These are phyloP conservation scores for Platyscapa corneri DNA, from an alignment of 1,140 invertebrate species.

Conservation along the genomic window DNA sequence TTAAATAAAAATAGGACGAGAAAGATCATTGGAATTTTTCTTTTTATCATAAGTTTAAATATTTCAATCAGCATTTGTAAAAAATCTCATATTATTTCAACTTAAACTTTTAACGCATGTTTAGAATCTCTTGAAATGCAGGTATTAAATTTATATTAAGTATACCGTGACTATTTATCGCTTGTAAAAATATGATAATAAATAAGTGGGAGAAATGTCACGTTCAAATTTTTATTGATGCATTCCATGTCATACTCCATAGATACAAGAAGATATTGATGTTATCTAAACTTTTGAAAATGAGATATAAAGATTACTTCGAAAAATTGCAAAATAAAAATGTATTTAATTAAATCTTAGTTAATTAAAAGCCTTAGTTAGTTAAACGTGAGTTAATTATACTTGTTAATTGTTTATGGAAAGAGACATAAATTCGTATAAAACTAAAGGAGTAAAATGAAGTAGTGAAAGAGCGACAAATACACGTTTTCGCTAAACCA, in stretches of 20 bases:
- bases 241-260: background rate
- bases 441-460: too few species aligned
- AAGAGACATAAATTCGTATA: background rate
- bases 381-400: background rate
- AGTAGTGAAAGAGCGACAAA: too few species aligned
- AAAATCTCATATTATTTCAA: background rate
- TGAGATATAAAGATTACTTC: background rate
- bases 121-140: background rate
- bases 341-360: too few species aligned
- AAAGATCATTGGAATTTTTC: too few species aligned
- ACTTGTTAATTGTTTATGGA: background rate
- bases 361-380: too few species aligned
- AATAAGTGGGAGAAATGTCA: background rate
- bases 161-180: background rate
- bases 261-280: background rate
- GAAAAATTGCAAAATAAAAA: too few species aligned
- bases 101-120: too few species aligned
- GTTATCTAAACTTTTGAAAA: background rate
- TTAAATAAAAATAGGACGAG: too few species aligned
- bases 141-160: background rate
- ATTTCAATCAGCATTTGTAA: background rate
- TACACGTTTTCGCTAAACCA: background rate
- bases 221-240: background rate
- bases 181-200: background rate
- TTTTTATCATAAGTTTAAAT: too few species aligned